A percentile compares a stretch with the other conserved stretches of the same genome.
Evolutionary conservation across 2,888 invertebrate species (phyloP).

Genomic region (Erannis defoliaria): DNA sequence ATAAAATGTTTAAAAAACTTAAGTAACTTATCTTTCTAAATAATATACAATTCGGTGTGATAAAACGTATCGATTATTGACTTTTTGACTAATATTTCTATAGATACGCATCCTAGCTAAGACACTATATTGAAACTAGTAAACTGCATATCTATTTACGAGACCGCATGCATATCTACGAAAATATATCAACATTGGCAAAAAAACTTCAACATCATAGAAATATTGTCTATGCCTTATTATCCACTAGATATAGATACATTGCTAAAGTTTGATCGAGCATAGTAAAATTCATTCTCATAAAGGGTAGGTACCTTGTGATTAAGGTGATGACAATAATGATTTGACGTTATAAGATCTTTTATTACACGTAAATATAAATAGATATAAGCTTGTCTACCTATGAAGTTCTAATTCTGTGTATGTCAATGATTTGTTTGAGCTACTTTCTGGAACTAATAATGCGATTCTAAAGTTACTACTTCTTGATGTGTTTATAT

Average conservation of each 20-base stretch:
- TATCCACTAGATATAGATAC: neutral
- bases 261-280: neutral
- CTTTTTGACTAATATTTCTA: conserved; percentile 47
- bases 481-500: neutral
- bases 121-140: conserved; percentile 14
- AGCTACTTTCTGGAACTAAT: too few relatives aligned
- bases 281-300: neutral
- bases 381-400: neutral
- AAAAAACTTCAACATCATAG: conserved; percentile 23
- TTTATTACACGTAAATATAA: conserved; percentile 1
- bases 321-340: neutral
- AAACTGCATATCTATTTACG: conserved; percentile 23
- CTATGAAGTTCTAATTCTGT: too few relatives aligned
- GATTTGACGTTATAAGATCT: conserved; percentile 1
- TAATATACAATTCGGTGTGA: conserved; percentile 62
- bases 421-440: too few relatives aligned
- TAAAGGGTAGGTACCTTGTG: neutral
- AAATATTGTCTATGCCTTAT: conserved; percentile 4
- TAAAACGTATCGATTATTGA: conserved; percentile 55
- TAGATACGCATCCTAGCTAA: conserved; percentile 21
- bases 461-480: too few relatives aligned
- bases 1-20: conserved; percentile 4
- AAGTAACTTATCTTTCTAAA: conserved; percentile 32
- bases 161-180: conserved; percentile 29
- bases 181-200: neutral